Conservation (phyloP, 2,797 vertebrate genomes). For the Chloroceryle inda region DNA sequence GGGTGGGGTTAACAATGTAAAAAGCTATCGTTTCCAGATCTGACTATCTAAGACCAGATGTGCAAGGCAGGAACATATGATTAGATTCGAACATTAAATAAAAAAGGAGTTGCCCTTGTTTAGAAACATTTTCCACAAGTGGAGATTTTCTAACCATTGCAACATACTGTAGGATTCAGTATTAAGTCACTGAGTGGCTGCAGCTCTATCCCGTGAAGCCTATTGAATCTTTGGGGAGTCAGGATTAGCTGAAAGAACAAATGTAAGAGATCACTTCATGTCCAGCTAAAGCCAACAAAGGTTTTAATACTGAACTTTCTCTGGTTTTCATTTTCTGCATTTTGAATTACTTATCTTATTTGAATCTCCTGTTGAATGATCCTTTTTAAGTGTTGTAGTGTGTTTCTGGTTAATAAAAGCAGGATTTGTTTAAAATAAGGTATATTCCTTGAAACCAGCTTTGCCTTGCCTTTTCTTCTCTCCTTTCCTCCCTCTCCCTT, state of each 20-base stretch:
- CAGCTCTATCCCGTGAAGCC: constrained; percentile 13
- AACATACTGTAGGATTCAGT: constrained; percentile 49
- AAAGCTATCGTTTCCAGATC: constrained; percentile 67
- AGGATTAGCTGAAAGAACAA: constrained; percentile 59
- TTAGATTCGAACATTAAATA: constrained; percentile 63
- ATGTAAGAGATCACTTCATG: constrained; percentile 23
- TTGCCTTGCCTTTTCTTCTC: neutral
- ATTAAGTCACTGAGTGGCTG: constrained; percentile 33
- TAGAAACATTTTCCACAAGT: constrained; percentile 59
- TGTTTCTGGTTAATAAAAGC: constrained; percentile 30
- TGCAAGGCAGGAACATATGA: constrained; percentile 50
- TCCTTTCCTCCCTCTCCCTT: neutral
- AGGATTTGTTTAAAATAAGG: constrained; percentile 9
- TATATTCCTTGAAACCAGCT: neutral
- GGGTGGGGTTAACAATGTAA: constrained; percentile 57
- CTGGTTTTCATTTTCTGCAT: constrained; percentile 58
- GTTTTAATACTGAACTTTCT: constrained; percentile 39
- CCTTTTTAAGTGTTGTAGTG: neutral
- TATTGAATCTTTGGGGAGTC: constrained; percentile 37
- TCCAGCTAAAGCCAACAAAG: constrained; percentile 26
- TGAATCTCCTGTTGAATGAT: neutral
- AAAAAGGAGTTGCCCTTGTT: constrained; percentile 62
- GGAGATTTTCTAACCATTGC: constrained; percentile 68
- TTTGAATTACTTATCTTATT: constrained; percentile 40
- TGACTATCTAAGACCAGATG: constrained; percentile 65